Percentiles rank a stretch among this genome's conserved stretches.
These are phyloP conservation scores for Melieria omissa DNA, from an alignment of 2,888 invertebrate genomes.

Conservation along the genomic window DNA sequence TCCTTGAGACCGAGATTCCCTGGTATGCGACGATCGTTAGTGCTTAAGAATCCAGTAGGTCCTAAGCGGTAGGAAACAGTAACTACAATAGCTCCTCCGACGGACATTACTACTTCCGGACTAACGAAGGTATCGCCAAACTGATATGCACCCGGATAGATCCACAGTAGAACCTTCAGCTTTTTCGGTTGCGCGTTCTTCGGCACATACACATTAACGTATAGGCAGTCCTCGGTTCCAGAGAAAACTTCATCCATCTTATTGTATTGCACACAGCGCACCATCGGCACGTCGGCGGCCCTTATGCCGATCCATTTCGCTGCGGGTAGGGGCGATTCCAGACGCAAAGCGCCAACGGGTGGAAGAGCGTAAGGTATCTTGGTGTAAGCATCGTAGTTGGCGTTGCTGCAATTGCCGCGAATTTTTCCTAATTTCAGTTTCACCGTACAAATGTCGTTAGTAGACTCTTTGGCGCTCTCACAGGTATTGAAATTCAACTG, in stretches of 20 bases:
- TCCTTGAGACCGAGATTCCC: conserved; percentile 82
- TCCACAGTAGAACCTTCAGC: conserved; percentile 71
- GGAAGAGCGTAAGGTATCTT: background rate
- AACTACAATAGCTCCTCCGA: conserved; percentile 72
- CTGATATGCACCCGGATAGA: conserved; percentile 78
- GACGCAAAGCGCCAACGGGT: background rate
- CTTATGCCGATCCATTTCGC: background rate
- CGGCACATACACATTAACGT: conserved; percentile 73
- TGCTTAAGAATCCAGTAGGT: conserved; percentile 78
- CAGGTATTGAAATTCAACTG: background rate
- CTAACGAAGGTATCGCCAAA: conserved; percentile 69
- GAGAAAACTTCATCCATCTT: background rate
- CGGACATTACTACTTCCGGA: conserved; percentile 71
- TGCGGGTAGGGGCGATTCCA: background rate
- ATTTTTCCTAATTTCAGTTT: background rate
- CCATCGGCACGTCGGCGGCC: background rate
- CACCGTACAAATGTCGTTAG: background rate
- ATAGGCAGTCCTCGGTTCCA: conserved; percentile 73
- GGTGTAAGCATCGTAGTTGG: background rate
- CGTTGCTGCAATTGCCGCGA: background rate
- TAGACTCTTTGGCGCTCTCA: too few relatives aligned
- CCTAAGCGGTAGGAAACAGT: conserved; percentile 77
- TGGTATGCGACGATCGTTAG: conserved; percentile 74
- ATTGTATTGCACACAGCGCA: background rate
- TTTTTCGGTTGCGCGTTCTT: conserved; percentile 61